Evolutionary conservation across 2,797 vertebrate species (phyloP), one percentile per base, ranked within the genome.

Genomic region (Melanotaenia parkinsoni): DNA sequence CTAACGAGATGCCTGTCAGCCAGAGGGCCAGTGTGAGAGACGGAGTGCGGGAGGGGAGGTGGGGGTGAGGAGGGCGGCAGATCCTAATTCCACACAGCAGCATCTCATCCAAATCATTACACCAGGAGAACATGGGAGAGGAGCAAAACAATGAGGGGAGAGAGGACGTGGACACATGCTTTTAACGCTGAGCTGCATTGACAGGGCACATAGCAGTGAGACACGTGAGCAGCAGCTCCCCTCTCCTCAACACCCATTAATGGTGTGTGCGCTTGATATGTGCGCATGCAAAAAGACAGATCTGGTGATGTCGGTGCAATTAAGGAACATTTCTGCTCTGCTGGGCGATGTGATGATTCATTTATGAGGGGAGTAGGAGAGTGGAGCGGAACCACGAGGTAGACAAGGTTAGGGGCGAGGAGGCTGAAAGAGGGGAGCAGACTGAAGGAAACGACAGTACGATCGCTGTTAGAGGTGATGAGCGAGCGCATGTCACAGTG

Each of bases 1-100:
- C 90, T 92, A 94, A 94, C 88, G 91, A 94, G 91, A 93, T 82
- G 91, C 87, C 89, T 92, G 93, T 93, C 92, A 93, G 93, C 92
- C 89, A 89, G 88, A 90, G 88, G 91, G 90, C 74, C 84, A 85
- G 90, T 76, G 82, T 81, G 88, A 90, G 85, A 88, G 78, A 86
- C 56, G 51, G 82, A 70, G 75, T 22, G 20, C 32, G 12, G 30
- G 7, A 5, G 18, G 47, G 22, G 28, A 11, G 4, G 37, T 38
- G 56, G 2, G 56, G 12, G 5, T 45, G 18, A 18, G n/a, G 47
- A 10, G 57, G 43, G 58, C 7, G 60, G 59, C 61, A 37, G 73
- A 67, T 86, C 85, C 85, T 86, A 86, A 88, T 86, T 88, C 83
- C 84, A 88, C 86, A 88, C 83, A 84, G 86, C 86, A 85, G 89